Conservation (phyloP, 2,888 invertebrate genomes). For the Tetramorium bicarinatum region DNA sequence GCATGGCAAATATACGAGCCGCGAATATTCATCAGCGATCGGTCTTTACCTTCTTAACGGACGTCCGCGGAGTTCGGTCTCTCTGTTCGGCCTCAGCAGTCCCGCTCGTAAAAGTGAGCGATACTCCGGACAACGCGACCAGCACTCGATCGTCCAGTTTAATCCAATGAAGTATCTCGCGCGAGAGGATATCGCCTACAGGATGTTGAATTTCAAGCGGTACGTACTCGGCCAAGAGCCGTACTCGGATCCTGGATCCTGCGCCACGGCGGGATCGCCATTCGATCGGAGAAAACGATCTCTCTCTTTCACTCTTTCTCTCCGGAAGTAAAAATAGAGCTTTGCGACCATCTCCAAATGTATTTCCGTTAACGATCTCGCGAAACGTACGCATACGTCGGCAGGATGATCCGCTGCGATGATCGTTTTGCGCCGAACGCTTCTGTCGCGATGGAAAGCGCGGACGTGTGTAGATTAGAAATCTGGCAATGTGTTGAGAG, state of each 20-base stretch:
- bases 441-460: background rate
- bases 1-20: constrained; percentile 28
- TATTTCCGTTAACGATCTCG: background rate
- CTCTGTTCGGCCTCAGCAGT: constrained; percentile 18
- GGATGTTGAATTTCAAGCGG: constrained; percentile 17
- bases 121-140: background rate
- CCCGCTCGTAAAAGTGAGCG: background rate
- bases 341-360: background rate
- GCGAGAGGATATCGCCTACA: background rate
- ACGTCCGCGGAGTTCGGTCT: constrained; percentile 20
- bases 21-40: constrained; percentile 39
- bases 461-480: background rate
- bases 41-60: constrained; percentile 40
- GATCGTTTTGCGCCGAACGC: background rate
- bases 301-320: background rate
- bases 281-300: background rate
- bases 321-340: background rate
- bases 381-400: no score
- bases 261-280: background rate
- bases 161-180: background rate
- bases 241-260: background rate
- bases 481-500: background rate
- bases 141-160: background rate
- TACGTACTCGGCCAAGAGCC: constrained; percentile 25
- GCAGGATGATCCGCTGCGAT: background rate